These are phyloP conservation scores for Callipepla californica DNA, from an alignment of 2,113 vertebrate genomes.

Conservation along the genomic window DNA sequence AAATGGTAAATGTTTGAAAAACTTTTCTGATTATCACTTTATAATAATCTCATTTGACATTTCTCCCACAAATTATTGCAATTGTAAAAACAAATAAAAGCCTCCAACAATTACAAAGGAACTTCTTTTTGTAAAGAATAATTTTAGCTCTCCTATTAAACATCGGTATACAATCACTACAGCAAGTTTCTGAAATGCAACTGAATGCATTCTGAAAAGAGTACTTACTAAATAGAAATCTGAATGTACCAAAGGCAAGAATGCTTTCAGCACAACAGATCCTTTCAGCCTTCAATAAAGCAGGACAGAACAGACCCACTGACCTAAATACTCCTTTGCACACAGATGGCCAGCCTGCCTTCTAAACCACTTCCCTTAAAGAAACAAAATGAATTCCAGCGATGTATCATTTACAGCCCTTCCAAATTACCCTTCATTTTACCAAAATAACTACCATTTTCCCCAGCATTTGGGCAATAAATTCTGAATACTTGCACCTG, in stretches of 20 bases:
- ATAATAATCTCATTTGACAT: background rate
- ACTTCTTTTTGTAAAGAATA: background rate
- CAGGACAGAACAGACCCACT: conserved; percentile 63
- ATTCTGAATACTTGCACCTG: background rate
- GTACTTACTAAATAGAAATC: conserved; percentile 19
- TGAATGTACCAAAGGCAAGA: background rate
- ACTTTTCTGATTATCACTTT: background rate
- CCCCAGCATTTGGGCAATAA: background rate
- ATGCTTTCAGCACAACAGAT: conserved; percentile 36
- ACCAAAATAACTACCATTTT: background rate
- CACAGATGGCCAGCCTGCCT: conserved; percentile 51
- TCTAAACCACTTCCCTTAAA: conserved; percentile 10
- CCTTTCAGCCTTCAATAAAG: conserved; percentile 16
- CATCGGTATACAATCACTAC: background rate
- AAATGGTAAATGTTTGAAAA: background rate
- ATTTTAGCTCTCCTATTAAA: background rate
- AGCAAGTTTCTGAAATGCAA: background rate
- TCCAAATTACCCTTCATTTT: background rate
- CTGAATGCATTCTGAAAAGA: background rate
- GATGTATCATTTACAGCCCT: background rate
- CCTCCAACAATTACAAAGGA: background rate
- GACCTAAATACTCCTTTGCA: conserved; percentile 67
- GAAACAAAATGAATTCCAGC: background rate
- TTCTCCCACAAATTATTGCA: background rate
- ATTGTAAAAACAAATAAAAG: background rate